Evolutionary conservation across 2,113 vertebrate species (phyloP).

Genomic region (Hippocampus abdominalis): DNA sequence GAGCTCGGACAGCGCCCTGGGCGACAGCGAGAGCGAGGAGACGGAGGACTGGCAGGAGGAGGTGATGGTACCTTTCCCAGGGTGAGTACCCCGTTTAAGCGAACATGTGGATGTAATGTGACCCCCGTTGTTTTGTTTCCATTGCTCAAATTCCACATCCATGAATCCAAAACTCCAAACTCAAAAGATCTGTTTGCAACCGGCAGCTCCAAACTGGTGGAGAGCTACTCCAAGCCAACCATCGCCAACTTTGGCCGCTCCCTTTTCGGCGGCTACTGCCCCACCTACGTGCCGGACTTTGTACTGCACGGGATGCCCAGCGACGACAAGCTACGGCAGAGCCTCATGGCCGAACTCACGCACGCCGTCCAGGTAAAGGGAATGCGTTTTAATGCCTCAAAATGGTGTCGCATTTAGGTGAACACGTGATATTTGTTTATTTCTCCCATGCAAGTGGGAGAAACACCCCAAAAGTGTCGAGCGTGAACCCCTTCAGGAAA

Average conservation of each 20-base stretch:
- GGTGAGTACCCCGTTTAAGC: slow-evolving; percentile 68
- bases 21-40: slow-evolving; percentile 95
- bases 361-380: slow-evolving; percentile 92
- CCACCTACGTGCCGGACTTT: slow-evolving; percentile 95
- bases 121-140: too few species aligned
- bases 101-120: too few species aligned
- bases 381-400: neutral
- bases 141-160: too few species aligned
- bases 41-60: slow-evolving; percentile 95
- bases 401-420: neutral
- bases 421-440: too few species aligned
- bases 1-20: slow-evolving; percentile 96
- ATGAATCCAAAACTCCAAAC: too few species aligned
- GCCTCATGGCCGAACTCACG: slow-evolving; percentile 84
- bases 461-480: neutral
- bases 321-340: slow-evolving; percentile 90
- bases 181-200: neutral
- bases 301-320: slow-evolving; percentile 92
- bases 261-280: slow-evolving; percentile 93
- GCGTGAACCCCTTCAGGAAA: neutral
- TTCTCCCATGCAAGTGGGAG: too few species aligned
- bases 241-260: slow-evolving; percentile 97
- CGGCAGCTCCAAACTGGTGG: slow-evolving; percentile 86
- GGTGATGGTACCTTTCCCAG: slow-evolving; percentile 88
- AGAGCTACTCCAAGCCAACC: slow-evolving; percentile 89